phyloP scores from a whole-genome alignment of 2,797 vertebrate species.

The Anabas testudineus region DNA sequence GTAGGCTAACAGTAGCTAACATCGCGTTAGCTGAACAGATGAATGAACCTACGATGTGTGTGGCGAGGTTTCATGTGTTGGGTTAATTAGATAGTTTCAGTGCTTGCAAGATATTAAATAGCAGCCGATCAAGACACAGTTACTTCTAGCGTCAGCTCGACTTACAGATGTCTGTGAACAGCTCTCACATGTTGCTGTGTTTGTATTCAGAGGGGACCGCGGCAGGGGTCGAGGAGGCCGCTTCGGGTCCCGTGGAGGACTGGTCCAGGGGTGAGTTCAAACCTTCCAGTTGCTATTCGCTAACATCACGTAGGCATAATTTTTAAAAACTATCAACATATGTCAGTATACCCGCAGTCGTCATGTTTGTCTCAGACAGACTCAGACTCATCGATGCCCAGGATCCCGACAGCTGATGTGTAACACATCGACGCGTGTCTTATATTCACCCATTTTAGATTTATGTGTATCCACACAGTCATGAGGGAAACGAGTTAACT shows the following conservation, averaged over 20 bases:
- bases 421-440: no score
- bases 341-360: no score
- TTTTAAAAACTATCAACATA: no score
- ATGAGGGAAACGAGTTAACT: no score
- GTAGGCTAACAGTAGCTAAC: no score
- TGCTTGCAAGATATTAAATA: neutral
- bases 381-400: no score
- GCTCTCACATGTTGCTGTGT: neutral
- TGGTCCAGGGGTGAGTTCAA: constrained; percentile 90
- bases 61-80: neutral
- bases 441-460: no score
- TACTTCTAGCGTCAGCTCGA: neutral
- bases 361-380: no score
- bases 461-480: no score
- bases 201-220: constrained; percentile 90
- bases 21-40: neutral
- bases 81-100: neutral
- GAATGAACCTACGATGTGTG: constrained; percentile 6
- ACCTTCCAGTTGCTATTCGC: constrained; percentile 54
- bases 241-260: constrained; percentile 92
- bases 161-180: neutral
- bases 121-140: no score
- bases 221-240: constrained; percentile 95
- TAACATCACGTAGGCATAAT: no score
- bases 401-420: no score